A percentile compares a stretch with the other conserved stretches of the same genome.
Evolutionary conservation across 2,797 vertebrate genomes (phyloP).

Genomic region (Columba guinea): DNA sequence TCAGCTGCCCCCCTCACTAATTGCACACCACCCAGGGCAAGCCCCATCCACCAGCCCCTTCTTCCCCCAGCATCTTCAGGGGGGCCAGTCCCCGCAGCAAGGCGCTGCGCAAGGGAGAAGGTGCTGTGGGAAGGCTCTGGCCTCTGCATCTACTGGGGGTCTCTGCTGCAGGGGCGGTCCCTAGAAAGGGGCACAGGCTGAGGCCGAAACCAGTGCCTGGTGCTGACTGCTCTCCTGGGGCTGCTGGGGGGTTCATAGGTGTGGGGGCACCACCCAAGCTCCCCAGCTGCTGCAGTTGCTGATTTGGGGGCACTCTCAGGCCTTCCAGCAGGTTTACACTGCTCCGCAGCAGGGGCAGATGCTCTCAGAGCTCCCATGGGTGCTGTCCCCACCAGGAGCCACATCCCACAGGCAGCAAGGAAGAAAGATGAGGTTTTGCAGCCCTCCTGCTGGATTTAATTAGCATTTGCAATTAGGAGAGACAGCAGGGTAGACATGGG

Average conservation of each 20-base stretch:
- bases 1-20: background rate
- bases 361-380: fast-evolving
- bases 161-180: background rate
- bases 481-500: background rate
- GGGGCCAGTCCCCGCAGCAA: background rate
- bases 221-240: fast-evolving
- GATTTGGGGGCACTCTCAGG: background rate
- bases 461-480: background rate
- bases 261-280: background rate
- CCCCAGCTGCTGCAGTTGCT: background rate
- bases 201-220: fast-evolving
- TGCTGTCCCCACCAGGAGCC: background rate
- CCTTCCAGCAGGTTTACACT: background rate
- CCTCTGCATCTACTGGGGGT: fast-evolving
- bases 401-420: fast-evolving
- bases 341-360: background rate
- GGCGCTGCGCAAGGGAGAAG: background rate
- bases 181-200: background rate
- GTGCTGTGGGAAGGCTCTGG: background rate
- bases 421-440: background rate
- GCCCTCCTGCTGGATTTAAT: background rate
- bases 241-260: background rate
- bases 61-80: fast-evolving
- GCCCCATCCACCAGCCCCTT: background rate
- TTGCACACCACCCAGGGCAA: too few species aligned